Evolutionary conservation across 2,113 vertebrate species (phyloP), one percentile per base, ranked within the genome.

Genomic region (Bufo bufo): DNA sequence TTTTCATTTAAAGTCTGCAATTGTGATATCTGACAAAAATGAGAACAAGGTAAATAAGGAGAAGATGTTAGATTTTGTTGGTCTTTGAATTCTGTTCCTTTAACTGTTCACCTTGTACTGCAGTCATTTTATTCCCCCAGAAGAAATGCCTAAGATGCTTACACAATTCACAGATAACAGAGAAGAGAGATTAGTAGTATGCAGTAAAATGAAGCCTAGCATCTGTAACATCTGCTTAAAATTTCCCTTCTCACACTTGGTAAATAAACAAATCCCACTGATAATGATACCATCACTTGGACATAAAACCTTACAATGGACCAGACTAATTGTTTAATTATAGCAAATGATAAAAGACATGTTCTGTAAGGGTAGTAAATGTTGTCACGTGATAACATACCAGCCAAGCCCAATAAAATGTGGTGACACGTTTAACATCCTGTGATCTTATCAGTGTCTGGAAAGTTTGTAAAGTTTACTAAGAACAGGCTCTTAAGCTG

Each of bases 271-370:
- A 84, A 52, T 71, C 11, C 58, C 47, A 83, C 69, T 69, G 23
- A 69, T 49, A 84, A 54, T 69, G 50, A 71, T 9, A 50, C 49
- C n/a, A 33, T 84, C 13, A 49, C 17, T 83, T 84, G 56, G 47
- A 84, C 47, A 84, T 84, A 84, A 84, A 33, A 69, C 47, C 69
- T 71, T 33, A 71, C n/a, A 69, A 50, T 84, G 82, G 82, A 54
- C 12, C 47, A 54, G 20, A 52, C 65, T 84, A 84, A 69, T 84
- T 84, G 82, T 54, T 84, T 33, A 17, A 69, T 71, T 69, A 84
- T 16, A 54, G 82, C 49, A 14, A 54, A 33, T 69, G 12, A 83
- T 83, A 65, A 83, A 84, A 84, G 63, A 65, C 63, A 69, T 83
- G 81, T 33, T 83, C 82, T 84, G 47, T 33, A 52, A 20, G 49